These are phyloP conservation scores for Ditylenchus weischeri DNA, from an alignment of 2,888 invertebrate genomes.

Conservation along the genomic window DNA sequence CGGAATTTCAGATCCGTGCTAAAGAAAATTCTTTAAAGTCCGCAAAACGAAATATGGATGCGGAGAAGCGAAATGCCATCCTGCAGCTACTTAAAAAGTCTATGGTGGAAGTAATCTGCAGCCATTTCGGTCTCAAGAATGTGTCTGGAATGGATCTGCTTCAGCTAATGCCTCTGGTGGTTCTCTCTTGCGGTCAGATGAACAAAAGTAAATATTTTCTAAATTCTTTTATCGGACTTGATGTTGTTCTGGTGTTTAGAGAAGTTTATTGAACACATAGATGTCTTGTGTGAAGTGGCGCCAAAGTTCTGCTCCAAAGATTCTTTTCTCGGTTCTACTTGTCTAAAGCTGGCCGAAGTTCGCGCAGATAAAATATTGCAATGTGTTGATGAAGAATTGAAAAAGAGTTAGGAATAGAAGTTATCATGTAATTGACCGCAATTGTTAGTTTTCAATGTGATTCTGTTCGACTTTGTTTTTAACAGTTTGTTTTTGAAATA, in stretches of 20 bases:
- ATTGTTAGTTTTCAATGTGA: too few species aligned
- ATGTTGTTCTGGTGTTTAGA: not conserved
- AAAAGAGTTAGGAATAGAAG: not conserved
- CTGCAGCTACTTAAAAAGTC: conserved; percentile 9
- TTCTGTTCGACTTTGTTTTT: too few species aligned
- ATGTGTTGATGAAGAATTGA: conserved; percentile 10
- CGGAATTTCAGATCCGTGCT: not conserved
- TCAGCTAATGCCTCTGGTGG: not conserved
- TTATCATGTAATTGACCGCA: too few species aligned
- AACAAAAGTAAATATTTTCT: conserved; percentile 7
- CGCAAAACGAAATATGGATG: not conserved
- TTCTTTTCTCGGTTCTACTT: not conserved
- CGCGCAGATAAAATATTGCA: conserved; percentile 11
- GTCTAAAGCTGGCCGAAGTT: conserved; percentile 12
- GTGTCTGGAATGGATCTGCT: conserved; percentile 10
- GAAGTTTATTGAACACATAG: conserved; percentile 9
- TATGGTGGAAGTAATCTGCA: conserved; percentile 16
- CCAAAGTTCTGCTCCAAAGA: conserved; percentile 12
- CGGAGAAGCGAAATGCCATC: conserved; percentile 1
- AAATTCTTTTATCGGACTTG: not conserved
- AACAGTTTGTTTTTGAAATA: too few species aligned
- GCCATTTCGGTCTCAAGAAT: not conserved
- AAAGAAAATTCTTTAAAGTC: conserved; percentile 3
- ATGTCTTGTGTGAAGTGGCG: conserved; percentile 12
- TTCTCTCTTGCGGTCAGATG: conserved; percentile 10